Percentiles rank a stretch among this genome's conserved stretches.
These are phyloP conservation scores for Macrotis lagotis DNA, from an alignment of 2,113 vertebrate species.

Conservation along the genomic window DNA sequence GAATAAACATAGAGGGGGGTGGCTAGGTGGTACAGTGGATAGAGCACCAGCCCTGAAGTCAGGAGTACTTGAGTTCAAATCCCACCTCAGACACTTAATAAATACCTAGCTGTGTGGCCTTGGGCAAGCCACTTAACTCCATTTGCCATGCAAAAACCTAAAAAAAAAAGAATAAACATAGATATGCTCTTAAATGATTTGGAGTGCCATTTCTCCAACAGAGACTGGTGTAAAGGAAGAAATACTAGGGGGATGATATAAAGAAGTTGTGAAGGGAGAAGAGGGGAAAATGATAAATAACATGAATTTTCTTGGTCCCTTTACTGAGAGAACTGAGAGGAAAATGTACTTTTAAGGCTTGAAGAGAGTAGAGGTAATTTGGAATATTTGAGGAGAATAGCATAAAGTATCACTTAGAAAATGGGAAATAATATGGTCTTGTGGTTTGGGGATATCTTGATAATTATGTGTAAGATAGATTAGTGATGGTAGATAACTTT, in stretches of 20 bases:
- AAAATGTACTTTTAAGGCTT: not conserved
- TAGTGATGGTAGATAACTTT: not conserved
- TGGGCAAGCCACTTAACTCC: no score
- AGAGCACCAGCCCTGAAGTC: no score
- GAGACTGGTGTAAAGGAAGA: not conserved
- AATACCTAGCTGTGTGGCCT: no score
- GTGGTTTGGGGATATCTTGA: not conserved
- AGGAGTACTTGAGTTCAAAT: no score
- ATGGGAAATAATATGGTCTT: not conserved
- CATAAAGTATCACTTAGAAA: not conserved
- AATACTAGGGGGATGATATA: not conserved
- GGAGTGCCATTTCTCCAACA: not conserved
- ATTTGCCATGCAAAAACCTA: no score
- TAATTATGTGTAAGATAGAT: not conserved
- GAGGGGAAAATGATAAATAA: not conserved
- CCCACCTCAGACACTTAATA: no score
- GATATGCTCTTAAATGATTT: no score
- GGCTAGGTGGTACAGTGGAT: no score
- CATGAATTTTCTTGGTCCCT: not conserved
- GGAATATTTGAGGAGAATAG: not conserved
- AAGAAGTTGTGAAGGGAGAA: not conserved
- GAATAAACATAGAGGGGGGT: not conserved
- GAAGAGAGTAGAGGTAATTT: not conserved
- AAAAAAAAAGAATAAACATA: no score
- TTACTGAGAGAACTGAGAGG: not conserved